Evolutionary conservation across 2,888 invertebrate genomes (phyloP).

Genomic region (Mongoloraphidia duomilia): DNA sequence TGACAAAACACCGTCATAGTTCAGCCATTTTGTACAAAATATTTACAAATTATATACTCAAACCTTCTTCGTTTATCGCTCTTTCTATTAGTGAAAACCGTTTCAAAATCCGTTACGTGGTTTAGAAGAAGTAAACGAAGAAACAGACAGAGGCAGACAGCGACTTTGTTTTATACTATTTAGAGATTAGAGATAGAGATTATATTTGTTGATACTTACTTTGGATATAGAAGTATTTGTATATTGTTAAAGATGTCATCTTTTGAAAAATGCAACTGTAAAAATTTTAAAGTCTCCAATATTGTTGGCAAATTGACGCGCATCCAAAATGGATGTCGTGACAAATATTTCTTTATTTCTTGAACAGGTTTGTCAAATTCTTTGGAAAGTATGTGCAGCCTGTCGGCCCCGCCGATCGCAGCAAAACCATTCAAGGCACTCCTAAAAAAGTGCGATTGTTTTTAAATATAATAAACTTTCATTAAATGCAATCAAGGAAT

Average conservation of each 20-base stretch:
- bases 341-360: conserved; percentile 28
- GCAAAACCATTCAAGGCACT: conserved; percentile 41
- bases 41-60: too few relatives aligned
- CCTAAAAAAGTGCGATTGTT: conserved; percentile 20
- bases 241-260: conserved; percentile 43
- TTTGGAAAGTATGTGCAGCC: conserved; percentile 28
- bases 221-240: conserved; percentile 52
- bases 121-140: too few relatives aligned
- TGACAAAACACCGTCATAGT: too few relatives aligned
- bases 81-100: too few relatives aligned
- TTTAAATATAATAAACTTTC: background rate
- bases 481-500: background rate
- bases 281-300: conserved; percentile 39
- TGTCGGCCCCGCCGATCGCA: conserved; percentile 33
- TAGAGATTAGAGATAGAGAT: too few relatives aligned
- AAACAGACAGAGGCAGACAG: too few relatives aligned
- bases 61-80: too few relatives aligned
- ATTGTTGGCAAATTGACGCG: conserved; percentile 44
- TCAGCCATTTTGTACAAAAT: too few relatives aligned
- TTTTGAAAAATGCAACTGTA: conserved; percentile 35
- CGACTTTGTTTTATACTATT: too few relatives aligned
- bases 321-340: conserved; percentile 48
- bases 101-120: too few relatives aligned
- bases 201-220: conserved; percentile 31
- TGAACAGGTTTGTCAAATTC: conserved; percentile 22